Evolutionary conservation across 2,888 invertebrate species (phyloP).

Genomic region (Helleia helle): DNA sequence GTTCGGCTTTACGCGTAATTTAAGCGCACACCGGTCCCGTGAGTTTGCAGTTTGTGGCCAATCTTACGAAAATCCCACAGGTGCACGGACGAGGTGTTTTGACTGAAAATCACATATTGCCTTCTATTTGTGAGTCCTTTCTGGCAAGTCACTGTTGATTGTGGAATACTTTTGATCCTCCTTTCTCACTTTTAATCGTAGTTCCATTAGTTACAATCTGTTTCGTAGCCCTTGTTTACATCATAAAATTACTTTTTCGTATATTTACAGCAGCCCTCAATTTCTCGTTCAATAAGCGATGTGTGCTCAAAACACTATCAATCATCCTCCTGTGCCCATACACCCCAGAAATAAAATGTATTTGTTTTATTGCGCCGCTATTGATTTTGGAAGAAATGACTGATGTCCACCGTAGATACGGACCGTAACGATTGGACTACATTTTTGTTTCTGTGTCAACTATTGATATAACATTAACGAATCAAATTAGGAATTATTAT

Average conservation of each 20-base stretch:
- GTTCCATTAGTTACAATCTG: conserved; percentile 11
- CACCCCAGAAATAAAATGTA: conserved; percentile 57
- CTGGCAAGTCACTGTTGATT: conserved; percentile 36
- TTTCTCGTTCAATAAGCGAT: conserved; percentile 50
- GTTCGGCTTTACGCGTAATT: conserved; percentile 72
- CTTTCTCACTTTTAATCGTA: conserved; percentile 17
- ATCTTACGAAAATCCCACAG: conserved; percentile 50
- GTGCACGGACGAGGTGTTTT: conserved; percentile 41
- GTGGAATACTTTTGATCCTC: conserved; percentile 31
- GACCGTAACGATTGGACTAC: conserved; percentile 17
- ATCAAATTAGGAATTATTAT: no score
- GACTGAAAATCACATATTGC: conserved; percentile 43
- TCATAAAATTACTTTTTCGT: conserved; percentile 25
- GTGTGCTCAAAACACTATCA: conserved; percentile 63
- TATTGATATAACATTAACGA: no score
- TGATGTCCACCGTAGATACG: conserved; percentile 31
- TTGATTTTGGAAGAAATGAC: conserved; percentile 56
- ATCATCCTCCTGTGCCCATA: conserved; percentile 54
- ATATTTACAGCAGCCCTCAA: conserved; percentile 35
- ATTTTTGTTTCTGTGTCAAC: no score
- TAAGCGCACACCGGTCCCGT: conserved; percentile 62
- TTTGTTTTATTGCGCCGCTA: conserved; percentile 56
- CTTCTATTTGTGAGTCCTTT: conserved; percentile 26
- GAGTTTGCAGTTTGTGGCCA: conserved; percentile 58
- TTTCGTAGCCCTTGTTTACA: conserved; percentile 17